Base-by-base conservation (phyloP, 2,113 vertebrate species). In the Lepus europaeus region DNA sequence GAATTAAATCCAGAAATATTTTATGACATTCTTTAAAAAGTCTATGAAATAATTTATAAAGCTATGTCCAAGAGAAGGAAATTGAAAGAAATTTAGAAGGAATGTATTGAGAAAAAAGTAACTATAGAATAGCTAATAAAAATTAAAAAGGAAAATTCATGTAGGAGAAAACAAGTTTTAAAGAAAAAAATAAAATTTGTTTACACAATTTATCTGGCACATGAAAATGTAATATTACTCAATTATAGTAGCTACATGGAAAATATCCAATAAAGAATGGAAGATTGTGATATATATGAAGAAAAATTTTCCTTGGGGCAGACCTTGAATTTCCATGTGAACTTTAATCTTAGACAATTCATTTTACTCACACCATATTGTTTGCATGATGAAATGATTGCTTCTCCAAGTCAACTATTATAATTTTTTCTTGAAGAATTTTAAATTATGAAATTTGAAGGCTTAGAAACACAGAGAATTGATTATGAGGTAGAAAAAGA, bases 1-100 rank as follows among this genome's bases (percentile, higher is more conserved):
- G 25, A 6, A 2, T 90, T 95, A 84, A 87, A 53, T 88, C n/a
- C 31, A 80, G 73, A 61, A 94, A 96, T 84, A 89, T 59, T 91
- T 88, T 36, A 39, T 33, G 23, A 20, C 59, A 51, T 68, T 87
- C 16, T 85, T 95, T 95, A 82, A 83, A 91, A 64, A 33, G 45
- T 16, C 86, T 91, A 36, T 5, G 0, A 31, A 85, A 64, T 89
- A n/a, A 87, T 89, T 81, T 87, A 20, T 25, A 29, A 53, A 93
- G 93, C 70, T 85, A 27, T 39, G 20, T 70, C 14, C 84, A 45
- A 88, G 12, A 73, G 33, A 82, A 70, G 90, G 27, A 53, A 49
- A 92, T 81, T 73, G 9, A 12, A 13, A 80, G 45, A 2, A 12
- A 92, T 89, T 89, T 39, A 51, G 31, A 87, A 89, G 9, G 27